phyloP scores from a whole-genome alignment of 2,113 vertebrate genomes.

The Glaucidium brasilianum region DNA sequence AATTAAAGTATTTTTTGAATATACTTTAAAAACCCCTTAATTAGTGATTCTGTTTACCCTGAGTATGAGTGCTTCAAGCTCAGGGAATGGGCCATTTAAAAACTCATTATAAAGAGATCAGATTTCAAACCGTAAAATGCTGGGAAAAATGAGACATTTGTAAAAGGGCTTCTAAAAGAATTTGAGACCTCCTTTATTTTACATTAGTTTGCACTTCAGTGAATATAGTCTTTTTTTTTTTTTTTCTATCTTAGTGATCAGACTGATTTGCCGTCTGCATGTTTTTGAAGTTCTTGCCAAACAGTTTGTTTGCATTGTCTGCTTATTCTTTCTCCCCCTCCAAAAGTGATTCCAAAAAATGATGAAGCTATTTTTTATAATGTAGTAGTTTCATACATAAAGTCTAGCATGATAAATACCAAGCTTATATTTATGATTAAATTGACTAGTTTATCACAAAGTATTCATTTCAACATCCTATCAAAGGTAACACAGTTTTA shows the following conservation, averaged over 20 bases:
- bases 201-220: background rate
- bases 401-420: background rate
- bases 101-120: background rate
- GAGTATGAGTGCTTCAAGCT: background rate
- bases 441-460: background rate
- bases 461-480: background rate
- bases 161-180: background rate
- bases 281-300: background rate
- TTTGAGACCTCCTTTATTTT: background rate
- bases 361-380: background rate
- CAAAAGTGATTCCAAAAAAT: background rate
- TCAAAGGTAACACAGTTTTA: background rate
- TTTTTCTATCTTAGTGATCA: background rate
- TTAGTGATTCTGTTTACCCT: background rate
- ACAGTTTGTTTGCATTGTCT: background rate
- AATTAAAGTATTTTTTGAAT: background rate
- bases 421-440: background rate
- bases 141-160: background rate
- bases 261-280: background rate
- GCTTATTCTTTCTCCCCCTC: background rate
- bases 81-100: background rate
- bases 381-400: background rate
- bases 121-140: background rate
- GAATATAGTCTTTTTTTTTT: background rate
- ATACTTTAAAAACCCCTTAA: background rate